phyloP scores from a whole-genome alignment of 2,888 invertebrate species.

The Sinopyrophorus schimmeli region DNA sequence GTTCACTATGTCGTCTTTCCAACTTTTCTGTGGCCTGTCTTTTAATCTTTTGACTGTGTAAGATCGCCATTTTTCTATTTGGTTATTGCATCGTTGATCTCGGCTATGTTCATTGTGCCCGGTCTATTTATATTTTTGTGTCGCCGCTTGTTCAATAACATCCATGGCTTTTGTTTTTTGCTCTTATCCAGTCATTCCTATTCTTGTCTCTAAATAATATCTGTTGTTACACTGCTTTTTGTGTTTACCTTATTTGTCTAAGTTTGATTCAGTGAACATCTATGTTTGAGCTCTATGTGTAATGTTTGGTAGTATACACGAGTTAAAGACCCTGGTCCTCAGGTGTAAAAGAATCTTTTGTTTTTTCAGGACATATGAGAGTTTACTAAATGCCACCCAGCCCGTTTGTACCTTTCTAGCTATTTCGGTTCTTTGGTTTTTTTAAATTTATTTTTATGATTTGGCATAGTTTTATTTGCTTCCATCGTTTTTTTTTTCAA shows the following conservation, averaged over 20 bases:
- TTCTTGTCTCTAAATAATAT: not conserved
- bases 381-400: too few species aligned
- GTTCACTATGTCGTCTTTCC: constrained; percentile 6
- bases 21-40: constrained; percentile 6
- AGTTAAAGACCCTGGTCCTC: not conserved
- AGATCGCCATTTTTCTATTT: constrained; percentile 2
- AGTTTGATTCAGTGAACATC: constrained; percentile 4
- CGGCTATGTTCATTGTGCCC: not conserved
- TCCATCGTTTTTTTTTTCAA: too few species aligned
- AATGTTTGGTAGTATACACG: constrained; percentile 3
- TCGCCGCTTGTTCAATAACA: constrained; percentile 5
- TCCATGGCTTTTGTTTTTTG: constrained; percentile 4
- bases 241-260: constrained; percentile 6
- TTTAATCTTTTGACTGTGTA: constrained; percentile 4
- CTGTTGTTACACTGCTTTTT: not conserved
- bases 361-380: too few species aligned
- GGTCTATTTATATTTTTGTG: constrained; percentile 1
- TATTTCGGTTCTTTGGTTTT: too few species aligned
- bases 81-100: not conserved
- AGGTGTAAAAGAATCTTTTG: too few species aligned
- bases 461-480: too few species aligned
- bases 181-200: constrained; percentile 4
- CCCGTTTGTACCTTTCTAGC: too few species aligned
- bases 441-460: too few species aligned
- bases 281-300: constrained; percentile 8